Evolutionary conservation across 1,140 invertebrate species (phyloP).

Genomic region (Platorchestia sp.): DNA sequence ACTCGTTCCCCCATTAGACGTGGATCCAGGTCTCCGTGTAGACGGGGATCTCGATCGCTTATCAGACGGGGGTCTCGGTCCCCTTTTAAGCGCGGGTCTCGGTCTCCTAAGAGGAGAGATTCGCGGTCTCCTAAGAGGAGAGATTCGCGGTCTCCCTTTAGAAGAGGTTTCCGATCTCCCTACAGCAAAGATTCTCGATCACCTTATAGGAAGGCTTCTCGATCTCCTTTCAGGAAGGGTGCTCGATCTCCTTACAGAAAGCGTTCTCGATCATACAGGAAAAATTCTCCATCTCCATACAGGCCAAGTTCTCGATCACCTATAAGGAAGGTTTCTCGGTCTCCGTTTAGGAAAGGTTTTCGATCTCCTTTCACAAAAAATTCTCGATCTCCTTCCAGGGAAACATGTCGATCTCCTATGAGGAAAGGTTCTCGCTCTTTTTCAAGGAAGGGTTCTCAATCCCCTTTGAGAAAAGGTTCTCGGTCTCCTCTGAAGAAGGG

Average conservation of each 20-base stretch:
- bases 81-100: neutral
- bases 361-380: neutral
- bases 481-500: neutral
- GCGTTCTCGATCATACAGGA: neutral
- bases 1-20: neutral
- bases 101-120: neutral
- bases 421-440: neutral
- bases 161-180: neutral
- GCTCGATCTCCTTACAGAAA: neutral
- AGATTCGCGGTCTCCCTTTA: neutral
- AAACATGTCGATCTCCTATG: neutral
- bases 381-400: neutral
- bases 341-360: neutral
- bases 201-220: neutral
- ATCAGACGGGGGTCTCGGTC: neutral
- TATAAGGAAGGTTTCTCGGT: neutral
- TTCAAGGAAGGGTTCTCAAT: neutral
- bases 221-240: neutral
- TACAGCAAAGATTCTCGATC: neutral
- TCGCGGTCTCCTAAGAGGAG: neutral
- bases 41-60: neutral
- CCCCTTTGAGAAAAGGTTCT: neutral
- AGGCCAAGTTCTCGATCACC: neutral
- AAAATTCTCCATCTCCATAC: neutral
- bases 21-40: neutral